Base-by-base conservation (phyloP, 64 coral and sea anemone genomes). In the Porites lutea region DNA sequence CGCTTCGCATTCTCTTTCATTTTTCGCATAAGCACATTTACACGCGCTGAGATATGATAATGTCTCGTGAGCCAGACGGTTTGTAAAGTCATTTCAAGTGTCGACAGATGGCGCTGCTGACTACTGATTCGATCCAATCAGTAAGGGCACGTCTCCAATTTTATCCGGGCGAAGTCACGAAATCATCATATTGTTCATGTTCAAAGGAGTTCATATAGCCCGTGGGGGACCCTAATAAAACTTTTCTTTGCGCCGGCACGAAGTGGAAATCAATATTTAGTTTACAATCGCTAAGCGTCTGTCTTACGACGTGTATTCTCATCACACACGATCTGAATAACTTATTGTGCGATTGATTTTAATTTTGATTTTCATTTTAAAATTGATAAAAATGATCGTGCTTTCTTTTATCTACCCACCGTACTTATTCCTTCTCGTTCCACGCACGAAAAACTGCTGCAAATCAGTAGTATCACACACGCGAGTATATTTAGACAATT, bases 141-240 rank as follows among this genome's bases (percentile, higher is more conserved):
- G 14, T 37, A 23, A 52, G 67, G 63, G 52, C 61, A n/a, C 45
- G 52, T 78, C 19, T 54, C 8, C 6, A 20, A 55, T 23, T 78
- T 20, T 55, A 22, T 13, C n/a, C 74, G 68, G 23, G 19, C 67
- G 14, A 84, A 84, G 81, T 84, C 81, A 84, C 81, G 62, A 84
- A 84, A 65, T 52, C 10, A 19, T 67, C 50, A 52, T 52, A 65
- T 65, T 22, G 9, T 44, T 48, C n/a, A 49, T 65, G 18, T 64
- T 48, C 1, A 5, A 15, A 21, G 2, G 44, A 49, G 19, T 22
- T 61, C 6, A 19, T 65, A 3, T 59, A 37, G 1, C 54, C 8
- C n/a, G 53, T 4, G 10, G 77, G 21, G 53, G 20, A 0, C 27
- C 2, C 21, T 60, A 13, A 12, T 12, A 9, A n/a, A 21, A 5